phyloP scores from a whole-genome alignment of 2,113 vertebrate species.

The Lepisosteus osseus region DNA sequence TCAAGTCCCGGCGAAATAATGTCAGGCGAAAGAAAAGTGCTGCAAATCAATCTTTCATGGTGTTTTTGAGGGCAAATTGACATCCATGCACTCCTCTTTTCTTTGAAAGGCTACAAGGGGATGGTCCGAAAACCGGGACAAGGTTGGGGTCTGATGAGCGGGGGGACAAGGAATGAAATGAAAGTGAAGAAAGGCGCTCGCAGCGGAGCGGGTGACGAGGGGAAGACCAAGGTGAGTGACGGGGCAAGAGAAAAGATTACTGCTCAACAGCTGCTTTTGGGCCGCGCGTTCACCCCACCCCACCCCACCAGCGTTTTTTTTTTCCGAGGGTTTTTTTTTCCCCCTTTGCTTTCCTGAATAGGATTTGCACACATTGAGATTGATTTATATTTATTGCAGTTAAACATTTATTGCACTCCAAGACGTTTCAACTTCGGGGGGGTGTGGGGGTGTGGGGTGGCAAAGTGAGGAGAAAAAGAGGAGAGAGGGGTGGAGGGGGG shows the following conservation, averaged over 20 bases:
- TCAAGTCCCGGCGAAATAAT: conserved; percentile 79
- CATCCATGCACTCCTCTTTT: conserved; percentile 76
- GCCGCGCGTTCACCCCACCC: conserved; percentile 50
- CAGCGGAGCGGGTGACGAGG: conserved; percentile 46
- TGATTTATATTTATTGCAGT: conserved; percentile 83
- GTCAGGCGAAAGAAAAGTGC: conserved; percentile 81
- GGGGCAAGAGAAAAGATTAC: conserved; percentile 79
- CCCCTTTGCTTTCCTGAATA: conserved; percentile 60
- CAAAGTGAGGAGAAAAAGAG: conserved; percentile 2
- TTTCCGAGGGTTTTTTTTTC: conserved; percentile 48
- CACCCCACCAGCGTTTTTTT: conserved; percentile 43
- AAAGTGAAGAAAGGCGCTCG: conserved; percentile 56
- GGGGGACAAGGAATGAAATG: conserved; percentile 58
- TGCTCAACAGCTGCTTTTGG: conserved; percentile 73
- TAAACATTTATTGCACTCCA: conserved; percentile 76
- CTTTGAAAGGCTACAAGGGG: conserved; percentile 74
- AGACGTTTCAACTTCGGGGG: conserved; percentile 40
- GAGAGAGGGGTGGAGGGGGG: conserved; percentile 23
- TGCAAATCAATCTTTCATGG: conserved; percentile 93
- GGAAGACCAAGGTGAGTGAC: conserved; percentile 75
- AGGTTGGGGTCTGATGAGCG: conserved; percentile 59
- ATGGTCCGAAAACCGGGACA: conserved; percentile 63
- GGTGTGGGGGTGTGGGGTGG: neutral
- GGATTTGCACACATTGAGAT: conserved; percentile 77
- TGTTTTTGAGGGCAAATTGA: conserved; percentile 88